phyloP scores from a whole-genome alignment of 2,797 vertebrate genomes.

The Oreonectes daqikongensis region DNA sequence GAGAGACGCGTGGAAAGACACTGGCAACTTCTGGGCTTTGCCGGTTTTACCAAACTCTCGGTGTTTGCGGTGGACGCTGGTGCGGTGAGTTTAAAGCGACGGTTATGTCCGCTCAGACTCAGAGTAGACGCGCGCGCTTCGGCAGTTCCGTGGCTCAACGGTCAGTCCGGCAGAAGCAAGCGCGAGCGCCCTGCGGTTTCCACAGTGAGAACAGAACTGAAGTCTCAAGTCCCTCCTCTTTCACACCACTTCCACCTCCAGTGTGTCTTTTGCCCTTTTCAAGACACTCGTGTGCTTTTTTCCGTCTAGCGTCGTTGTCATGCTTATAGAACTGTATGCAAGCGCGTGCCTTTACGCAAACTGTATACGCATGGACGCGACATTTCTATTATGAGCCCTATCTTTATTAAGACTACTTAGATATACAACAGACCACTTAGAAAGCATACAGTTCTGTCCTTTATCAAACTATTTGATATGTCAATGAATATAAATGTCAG shows the following conservation, averaged over 20 bases:
- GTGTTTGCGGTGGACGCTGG: slow-evolving; percentile 8
- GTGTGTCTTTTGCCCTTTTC: slow-evolving; percentile 23
- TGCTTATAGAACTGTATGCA: background rate
- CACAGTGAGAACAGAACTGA: slow-evolving; percentile 41
- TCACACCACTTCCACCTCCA: slow-evolving; percentile 27
- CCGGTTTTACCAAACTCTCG: background rate
- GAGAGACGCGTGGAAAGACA: slow-evolving; percentile 30
- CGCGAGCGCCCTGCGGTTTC: slow-evolving; percentile 32
- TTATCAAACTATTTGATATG: too few species aligned
- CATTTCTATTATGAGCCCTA: too few species aligned
- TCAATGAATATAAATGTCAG: too few species aligned
- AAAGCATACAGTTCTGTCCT: too few species aligned
- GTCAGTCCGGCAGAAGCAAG: slow-evolving; percentile 27
- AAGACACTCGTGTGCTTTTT: background rate
- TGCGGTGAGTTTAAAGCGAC: slow-evolving; percentile 37
- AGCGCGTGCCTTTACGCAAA: background rate
- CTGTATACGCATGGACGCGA: background rate
- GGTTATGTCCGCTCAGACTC: slow-evolving; percentile 19
- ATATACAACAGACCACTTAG: too few species aligned
- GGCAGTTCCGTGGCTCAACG: slow-evolving; percentile 19
- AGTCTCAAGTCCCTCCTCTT: slow-evolving; percentile 58
- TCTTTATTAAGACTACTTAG: background rate
- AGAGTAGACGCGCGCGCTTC: slow-evolving; percentile 33
- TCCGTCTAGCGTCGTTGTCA: background rate
- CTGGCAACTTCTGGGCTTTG: slow-evolving; percentile 40